Evolutionary conservation across 2,113 vertebrate genomes (phyloP).

Genomic region (Actinemys pallida): DNA sequence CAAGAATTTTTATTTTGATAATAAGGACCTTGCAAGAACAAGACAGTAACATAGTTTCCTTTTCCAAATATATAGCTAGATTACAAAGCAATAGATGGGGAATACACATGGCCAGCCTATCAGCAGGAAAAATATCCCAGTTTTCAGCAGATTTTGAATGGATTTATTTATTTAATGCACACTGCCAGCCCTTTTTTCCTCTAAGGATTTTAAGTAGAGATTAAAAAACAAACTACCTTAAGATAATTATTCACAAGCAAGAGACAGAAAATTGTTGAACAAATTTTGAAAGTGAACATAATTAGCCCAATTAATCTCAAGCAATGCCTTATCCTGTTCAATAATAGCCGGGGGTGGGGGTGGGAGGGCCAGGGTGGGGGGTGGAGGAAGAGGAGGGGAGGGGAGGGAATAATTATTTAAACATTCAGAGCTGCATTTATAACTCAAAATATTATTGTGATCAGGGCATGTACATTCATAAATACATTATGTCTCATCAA

Average conservation of each 20-base stretch:
- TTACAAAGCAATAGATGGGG: background rate
- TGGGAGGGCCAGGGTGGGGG: background rate
- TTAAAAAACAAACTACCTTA: conserved; percentile 32
- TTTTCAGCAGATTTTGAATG: background rate
- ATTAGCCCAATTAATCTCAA: conserved; percentile 71
- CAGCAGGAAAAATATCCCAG: background rate
- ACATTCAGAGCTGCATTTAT: conserved; percentile 40
- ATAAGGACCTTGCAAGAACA: background rate
- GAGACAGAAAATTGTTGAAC: conserved; percentile 61
- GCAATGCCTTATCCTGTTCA: conserved; percentile 61
- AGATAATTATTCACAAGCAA: conserved; percentile 44
- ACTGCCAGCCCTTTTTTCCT: background rate
- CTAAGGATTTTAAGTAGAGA: background rate
- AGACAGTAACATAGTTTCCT: background rate
- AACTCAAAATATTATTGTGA: conserved; percentile 42
- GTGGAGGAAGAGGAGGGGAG: no score
- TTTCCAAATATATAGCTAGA: background rate
- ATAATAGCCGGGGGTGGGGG: conserved; percentile 14
- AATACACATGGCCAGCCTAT: fast-evolving
- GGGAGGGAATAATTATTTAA: conserved; percentile 44
- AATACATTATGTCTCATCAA: conserved; percentile 17
- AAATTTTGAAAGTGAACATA: conserved; percentile 60
- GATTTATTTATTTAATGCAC: background rate
- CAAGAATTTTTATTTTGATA: background rate
- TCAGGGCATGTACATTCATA: conserved; percentile 27